Evolutionary conservation across 2,888 invertebrate genomes (phyloP).

Genomic region (Parthenolecanium corni): DNA sequence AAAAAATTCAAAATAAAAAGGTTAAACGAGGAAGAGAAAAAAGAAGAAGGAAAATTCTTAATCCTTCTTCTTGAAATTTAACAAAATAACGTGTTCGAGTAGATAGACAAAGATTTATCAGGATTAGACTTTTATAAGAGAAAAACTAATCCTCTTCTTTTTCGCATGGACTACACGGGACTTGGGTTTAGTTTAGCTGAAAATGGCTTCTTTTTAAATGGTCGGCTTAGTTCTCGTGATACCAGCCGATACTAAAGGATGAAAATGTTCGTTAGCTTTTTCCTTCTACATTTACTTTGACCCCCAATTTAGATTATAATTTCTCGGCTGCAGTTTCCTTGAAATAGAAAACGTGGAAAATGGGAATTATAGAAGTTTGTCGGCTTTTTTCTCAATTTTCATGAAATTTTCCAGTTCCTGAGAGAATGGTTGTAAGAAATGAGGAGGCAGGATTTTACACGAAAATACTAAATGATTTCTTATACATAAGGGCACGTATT

Average conservation of each 20-base stretch:
- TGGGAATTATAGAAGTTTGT: no score
- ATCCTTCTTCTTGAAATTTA: slow-evolving; percentile 4
- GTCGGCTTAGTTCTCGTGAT: slow-evolving; percentile 10
- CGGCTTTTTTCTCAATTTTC: no score
- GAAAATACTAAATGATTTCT: no score
- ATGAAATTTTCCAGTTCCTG: no score
- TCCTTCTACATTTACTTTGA: no score
- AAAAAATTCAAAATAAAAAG: not conserved
- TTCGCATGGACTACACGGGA: slow-evolving; percentile 1
- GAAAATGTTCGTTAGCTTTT: slow-evolving; percentile 2
- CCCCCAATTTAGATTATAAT: no score
- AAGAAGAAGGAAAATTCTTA: not conserved
- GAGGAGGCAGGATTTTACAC: no score
- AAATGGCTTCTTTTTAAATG: slow-evolving; percentile 16
- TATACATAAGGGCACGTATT: no score
- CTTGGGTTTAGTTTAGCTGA: slow-evolving; percentile 12
- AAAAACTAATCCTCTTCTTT: slow-evolving; percentile 18
- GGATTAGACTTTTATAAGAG: slow-evolving; percentile 1
- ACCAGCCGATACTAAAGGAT: slow-evolving; percentile 3
- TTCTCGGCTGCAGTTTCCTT: no score
- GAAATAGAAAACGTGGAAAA: no score
- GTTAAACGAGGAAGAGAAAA: not conserved
- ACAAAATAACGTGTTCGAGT: slow-evolving; percentile 16
- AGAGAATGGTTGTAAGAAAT: no score
- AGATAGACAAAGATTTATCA: slow-evolving; percentile 17